Conservation (phyloP, 2,113 vertebrate genomes). For the Takifugu bimaculatus region DNA sequence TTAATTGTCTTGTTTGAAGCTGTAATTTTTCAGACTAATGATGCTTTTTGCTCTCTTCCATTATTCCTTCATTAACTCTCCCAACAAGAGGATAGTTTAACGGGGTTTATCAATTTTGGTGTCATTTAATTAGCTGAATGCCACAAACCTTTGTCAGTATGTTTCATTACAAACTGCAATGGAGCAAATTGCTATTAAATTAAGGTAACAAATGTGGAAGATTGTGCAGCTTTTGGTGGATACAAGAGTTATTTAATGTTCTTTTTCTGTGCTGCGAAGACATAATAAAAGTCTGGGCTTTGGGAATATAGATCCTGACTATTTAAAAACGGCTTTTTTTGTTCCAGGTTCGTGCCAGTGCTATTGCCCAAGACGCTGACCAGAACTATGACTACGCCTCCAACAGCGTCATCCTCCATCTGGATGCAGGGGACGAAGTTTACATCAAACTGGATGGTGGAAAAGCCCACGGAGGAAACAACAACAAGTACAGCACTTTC, state of each 20-base stretch:
- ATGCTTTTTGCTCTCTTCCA: neutral
- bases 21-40: neutral
- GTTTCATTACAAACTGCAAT: neutral
- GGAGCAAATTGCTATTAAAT: neutral
- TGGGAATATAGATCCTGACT: neutral
- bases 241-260: neutral
- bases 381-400: constrained; percentile 99
- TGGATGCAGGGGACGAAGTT: constrained; percentile 93
- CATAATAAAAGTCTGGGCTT: neutral
- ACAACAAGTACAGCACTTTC: constrained; percentile 99
- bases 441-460: constrained; percentile 97
- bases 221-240: neutral
- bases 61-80: neutral
- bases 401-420: constrained; percentile 97
- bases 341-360: constrained; percentile 89
- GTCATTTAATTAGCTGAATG: constrained; percentile 1
- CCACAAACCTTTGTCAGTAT: neutral
- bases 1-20: neutral
- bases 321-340: neutral
- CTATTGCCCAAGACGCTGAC: constrained; percentile 95
- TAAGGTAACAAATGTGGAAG: neutral
- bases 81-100: neutral
- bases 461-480: constrained; percentile 97
- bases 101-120: neutral
- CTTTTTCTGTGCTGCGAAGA: neutral